A percentile compares a stretch with the other conserved stretches of the same genome.
Evolutionary conservation across 1,140 invertebrate species (phyloP).

Genomic region (Caenorhabditis latens): DNA sequence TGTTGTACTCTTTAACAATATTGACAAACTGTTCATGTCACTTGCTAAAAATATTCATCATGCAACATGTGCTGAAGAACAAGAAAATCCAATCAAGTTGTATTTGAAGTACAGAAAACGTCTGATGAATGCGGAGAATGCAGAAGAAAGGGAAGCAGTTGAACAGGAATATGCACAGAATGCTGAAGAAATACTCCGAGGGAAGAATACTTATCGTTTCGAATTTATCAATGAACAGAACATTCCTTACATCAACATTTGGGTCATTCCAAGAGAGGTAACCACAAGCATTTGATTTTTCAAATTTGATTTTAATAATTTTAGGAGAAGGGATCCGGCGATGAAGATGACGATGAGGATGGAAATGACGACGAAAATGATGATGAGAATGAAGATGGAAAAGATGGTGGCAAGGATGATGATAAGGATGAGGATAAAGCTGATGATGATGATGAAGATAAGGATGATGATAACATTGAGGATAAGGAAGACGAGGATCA

Average conservation of each 20-base stretch:
- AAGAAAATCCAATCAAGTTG: slow-evolving; percentile 18
- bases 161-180: neutral
- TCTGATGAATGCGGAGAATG: neutral
- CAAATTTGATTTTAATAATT: neutral
- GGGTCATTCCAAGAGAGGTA: slow-evolving; percentile 29
- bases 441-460: neutral
- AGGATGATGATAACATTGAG: neutral
- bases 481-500: slow-evolving; percentile 25
- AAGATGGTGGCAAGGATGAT: neutral
- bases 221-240: neutral
- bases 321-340: slow-evolving; percentile 16
- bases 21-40: slow-evolving; percentile 17
- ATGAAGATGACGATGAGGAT: slow-evolving; percentile 10
- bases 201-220: slow-evolving; percentile 20
- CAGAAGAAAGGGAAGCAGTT: neutral
- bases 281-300: neutral
- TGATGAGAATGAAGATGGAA: neutral
- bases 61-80: slow-evolving; percentile 4
- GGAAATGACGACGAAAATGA: slow-evolving; percentile 3
- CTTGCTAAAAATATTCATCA: slow-evolving; percentile 33
- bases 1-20: neutral
- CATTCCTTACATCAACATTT: neutral
- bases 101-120: neutral
- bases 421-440: too few species aligned
- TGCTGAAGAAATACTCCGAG: neutral